Evolutionary conservation across 23 tunicate genomes (phyloP), one percentile per base, ranked within the genome.

Genomic region (Diplosoma virens): DNA sequence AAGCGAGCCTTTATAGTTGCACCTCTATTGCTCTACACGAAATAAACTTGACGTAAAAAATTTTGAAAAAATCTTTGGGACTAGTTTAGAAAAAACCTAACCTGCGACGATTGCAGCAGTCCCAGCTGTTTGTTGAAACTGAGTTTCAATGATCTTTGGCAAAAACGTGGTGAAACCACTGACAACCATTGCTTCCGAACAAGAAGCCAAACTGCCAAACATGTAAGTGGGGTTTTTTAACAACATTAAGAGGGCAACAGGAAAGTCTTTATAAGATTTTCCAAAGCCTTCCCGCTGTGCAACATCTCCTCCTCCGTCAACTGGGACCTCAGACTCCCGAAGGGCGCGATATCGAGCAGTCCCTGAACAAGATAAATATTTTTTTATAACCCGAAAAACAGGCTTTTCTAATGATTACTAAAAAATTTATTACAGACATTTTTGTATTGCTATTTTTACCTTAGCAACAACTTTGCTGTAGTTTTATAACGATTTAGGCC

Each of bases 21-120:
- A n/a, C n/a, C n/a, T n/a, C n/a, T n/a, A n/a, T n/a, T n/a, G n/a
- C n/a, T n/a, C n/a, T n/a, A n/a, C n/a, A n/a, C n/a, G n/a, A n/a
- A n/a, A n/a, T n/a, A n/a, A n/a, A n/a, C n/a, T n/a, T n/a, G n/a
- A n/a, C n/a, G n/a, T n/a, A n/a, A n/a, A n/a, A n/a, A n/a, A n/a
- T n/a, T n/a, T n/a, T n/a, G n/a, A n/a, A n/a, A n/a, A n/a, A n/a
- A n/a, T n/a, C n/a, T n/a, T n/a, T n/a, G n/a, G n/a, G n/a, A 11
- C 52, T 45, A 45, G 11, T 11, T 45, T 9, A 9, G 14, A 45
- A 45, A 45, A 9, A 11, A 45, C 52, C 47, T 37, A 18, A 90
- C 99, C 99, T 46, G 99, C 91, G 3, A 88, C 58, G 7, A 95
- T 60, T 33, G 99, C 99, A 0, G 99, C 99, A 16, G 66, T 32